Evolutionary conservation across 30 jellyfish, hydroid and myxozoan genomes (phyloP).

Genomic region (Chironex yamaguchii): DNA sequence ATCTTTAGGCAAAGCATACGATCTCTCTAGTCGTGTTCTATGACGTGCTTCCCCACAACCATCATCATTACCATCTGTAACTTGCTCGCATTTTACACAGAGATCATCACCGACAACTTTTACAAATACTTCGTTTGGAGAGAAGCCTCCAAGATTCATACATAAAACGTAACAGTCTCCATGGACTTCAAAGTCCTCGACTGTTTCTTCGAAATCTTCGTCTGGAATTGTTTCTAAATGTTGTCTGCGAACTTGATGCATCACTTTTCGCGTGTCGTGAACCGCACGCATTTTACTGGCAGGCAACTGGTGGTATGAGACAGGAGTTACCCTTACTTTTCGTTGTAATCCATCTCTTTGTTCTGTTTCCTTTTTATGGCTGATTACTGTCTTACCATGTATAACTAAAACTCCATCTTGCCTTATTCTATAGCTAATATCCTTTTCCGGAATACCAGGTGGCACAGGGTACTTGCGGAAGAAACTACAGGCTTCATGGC

Average conservation of each 20-base stretch:
- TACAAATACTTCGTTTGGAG: conserved; percentile 81
- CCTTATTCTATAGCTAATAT: conserved; percentile 70
- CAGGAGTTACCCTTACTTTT: not conserved
- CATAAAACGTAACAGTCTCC: conserved; percentile 55
- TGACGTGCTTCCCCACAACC: conserved; percentile 36
- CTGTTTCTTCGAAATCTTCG: not conserved
- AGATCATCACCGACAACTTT: conserved; percentile 77
- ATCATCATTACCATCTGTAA: conserved; percentile 70
- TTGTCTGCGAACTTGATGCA: not conserved
- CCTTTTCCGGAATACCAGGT: conserved; percentile 69
- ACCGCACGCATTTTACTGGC: not conserved
- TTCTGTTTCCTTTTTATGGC: not conserved
- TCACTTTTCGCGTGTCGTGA: not conserved
- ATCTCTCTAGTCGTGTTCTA: conserved; percentile 67
- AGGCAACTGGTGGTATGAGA: not conserved
- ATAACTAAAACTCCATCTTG: conserved; percentile 77
- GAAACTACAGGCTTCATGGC: conserved; percentile 85
- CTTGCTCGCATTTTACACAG: conserved; percentile 51
- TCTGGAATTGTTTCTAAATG: not conserved
- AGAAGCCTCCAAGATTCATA: conserved; percentile 62
- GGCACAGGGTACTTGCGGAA: conserved; percentile 91
- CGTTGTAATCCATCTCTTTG: not conserved
- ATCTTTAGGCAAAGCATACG: conserved; percentile 55
- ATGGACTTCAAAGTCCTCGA: conserved; percentile 64
- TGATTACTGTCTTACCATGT: conserved; percentile 52